These are phyloP conservation scores for Cyprinodon diabolis DNA, from an alignment of 2,797 vertebrate genomes.

Conservation along the genomic window DNA sequence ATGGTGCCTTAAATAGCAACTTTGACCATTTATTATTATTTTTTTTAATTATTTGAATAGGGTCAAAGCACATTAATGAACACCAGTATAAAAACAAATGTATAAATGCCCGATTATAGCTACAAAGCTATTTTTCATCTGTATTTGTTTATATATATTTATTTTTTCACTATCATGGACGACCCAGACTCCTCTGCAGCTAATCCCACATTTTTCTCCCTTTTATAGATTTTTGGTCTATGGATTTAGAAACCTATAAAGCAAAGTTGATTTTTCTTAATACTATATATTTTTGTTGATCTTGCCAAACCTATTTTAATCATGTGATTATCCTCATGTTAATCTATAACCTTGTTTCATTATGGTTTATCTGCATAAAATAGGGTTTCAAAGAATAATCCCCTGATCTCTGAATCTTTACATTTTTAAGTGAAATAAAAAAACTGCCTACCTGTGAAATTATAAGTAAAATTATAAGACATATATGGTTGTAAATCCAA, in stretches of 20 bases:
- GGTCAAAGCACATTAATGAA: too few species aligned
- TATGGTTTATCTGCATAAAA: not conserved
- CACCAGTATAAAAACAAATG: too few species aligned
- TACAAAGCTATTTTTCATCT: too few species aligned
- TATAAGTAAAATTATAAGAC: not conserved
- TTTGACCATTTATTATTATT: not conserved
- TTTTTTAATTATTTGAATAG: too few species aligned
- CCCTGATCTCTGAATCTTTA: not conserved
- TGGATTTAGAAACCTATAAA: too few species aligned
- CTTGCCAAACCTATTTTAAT: not conserved
- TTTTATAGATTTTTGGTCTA: not conserved
- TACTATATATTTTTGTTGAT: too few species aligned
- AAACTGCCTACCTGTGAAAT: not conserved
- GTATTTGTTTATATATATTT: too few species aligned
- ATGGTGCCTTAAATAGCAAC: too few species aligned
- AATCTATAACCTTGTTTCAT: not conserved
- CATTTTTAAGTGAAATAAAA: not conserved
- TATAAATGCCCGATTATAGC: too few species aligned
- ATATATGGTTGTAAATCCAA: not conserved
- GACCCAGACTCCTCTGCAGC: not conserved
- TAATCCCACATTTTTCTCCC: not conserved
- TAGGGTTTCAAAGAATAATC: not conserved
- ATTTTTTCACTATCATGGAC: too few species aligned
- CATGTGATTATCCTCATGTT: not conserved
- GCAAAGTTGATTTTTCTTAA: too few species aligned